Conservation (phyloP, 23 tunicate species). For the Phallusia fumigata region DNA sequence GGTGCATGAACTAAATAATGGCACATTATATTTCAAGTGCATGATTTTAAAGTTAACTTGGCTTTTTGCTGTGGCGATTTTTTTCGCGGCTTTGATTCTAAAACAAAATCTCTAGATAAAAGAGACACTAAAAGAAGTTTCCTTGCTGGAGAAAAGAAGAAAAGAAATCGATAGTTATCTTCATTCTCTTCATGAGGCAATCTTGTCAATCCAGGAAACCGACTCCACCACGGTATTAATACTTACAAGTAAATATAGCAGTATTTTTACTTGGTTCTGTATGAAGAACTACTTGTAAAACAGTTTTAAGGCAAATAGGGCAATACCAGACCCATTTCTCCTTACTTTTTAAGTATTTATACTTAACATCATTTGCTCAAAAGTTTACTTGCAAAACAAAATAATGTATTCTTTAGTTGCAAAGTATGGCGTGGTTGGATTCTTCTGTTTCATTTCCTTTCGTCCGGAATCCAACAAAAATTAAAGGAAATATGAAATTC, state of each 20-base stretch:
- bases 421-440: slow-evolving; percentile 1
- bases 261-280: background rate
- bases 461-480: slow-evolving; percentile 40
- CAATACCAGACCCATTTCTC: no score
- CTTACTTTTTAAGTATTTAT: no score
- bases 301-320: no score
- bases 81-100: no score
- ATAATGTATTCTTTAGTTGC: background rate
- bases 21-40: no score
- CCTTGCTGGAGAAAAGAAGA: slow-evolving; percentile 6
- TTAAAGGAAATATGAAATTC: slow-evolving; percentile 50
- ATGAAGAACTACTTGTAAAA: background rate
- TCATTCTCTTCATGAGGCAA: slow-evolving; percentile 31
- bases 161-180: slow-evolving; percentile 31
- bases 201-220: slow-evolving; percentile 16
- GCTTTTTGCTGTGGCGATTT: no score
- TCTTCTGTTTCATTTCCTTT: slow-evolving; percentile 33
- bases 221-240: background rate
- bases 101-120: slow-evolving; percentile 10
- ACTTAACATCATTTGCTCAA: no score
- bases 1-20: no score
- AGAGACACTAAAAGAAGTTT: slow-evolving; percentile 40
- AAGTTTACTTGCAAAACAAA: no score
- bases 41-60: no score
- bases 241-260: background rate